Conservation (phyloP, 2,888 invertebrate species). For the Erynnis tages region DNA sequence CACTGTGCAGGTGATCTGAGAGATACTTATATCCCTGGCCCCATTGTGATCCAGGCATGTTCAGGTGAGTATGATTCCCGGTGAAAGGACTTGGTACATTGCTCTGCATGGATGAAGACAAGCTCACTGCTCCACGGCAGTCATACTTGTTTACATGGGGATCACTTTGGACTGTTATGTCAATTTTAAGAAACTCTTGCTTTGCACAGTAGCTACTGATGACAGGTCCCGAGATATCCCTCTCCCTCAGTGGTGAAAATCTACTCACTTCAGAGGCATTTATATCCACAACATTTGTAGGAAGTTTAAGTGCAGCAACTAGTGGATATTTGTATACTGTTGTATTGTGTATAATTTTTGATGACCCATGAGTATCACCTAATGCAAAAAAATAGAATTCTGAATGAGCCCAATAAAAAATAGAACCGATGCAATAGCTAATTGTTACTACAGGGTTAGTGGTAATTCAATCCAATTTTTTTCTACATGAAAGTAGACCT, state of each 20-base stretch:
- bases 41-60: constrained; percentile 89
- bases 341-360: constrained; percentile 71
- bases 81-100: constrained; percentile 87
- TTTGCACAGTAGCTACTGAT: constrained; percentile 72
- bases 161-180: constrained; percentile 68
- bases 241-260: constrained; percentile 83
- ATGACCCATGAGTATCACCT: constrained; percentile 46
- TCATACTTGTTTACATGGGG: constrained; percentile 86
- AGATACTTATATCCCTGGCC: constrained; percentile 86
- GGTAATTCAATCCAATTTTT: no score
- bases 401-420: no score
- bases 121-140: constrained; percentile 83
- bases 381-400: constrained; percentile 35
- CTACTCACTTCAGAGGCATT: constrained; percentile 83
- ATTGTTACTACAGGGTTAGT: no score
- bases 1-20: constrained; percentile 84
- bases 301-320: constrained; percentile 79
- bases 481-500: no score
- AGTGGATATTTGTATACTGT: constrained; percentile 75
- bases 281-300: constrained; percentile 83
- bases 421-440: no score
- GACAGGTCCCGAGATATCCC: constrained; percentile 84
- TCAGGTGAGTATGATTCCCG: constrained; percentile 84
- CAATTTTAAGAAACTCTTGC: constrained; percentile 49
- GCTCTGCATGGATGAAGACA: constrained; percentile 87